Conservation (phyloP, 2,888 invertebrate species). For the Callimorpha dominula region DNA sequence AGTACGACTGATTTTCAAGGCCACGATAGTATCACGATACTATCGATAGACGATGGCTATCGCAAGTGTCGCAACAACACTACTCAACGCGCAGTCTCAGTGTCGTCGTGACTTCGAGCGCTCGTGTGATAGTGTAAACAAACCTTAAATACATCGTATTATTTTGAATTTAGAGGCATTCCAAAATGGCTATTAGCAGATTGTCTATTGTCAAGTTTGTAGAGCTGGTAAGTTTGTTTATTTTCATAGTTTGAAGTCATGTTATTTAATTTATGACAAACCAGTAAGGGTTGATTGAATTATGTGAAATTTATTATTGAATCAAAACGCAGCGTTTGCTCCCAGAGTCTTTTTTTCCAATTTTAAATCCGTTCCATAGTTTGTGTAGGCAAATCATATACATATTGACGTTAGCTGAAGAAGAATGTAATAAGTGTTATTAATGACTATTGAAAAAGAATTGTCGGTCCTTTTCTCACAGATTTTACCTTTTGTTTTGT, state of each 20-base stretch:
- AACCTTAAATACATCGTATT: constrained; percentile 44
- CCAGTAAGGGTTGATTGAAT: neutral
- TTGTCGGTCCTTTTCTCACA: neutral
- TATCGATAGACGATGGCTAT: no score
- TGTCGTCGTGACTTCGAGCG: constrained; percentile 54
- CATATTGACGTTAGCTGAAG: no score
- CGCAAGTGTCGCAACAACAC: no score
- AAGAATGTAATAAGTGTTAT: no score
- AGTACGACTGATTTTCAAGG: no score
- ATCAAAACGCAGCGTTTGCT: no score
- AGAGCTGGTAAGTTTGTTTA: constrained; percentile 87
- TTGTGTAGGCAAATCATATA: no score
- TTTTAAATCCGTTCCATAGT: no score
- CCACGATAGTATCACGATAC: no score
- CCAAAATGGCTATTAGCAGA: constrained; percentile 85
- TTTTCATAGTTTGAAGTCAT: neutral
- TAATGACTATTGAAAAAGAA: no score
- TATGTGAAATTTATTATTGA: neutral
- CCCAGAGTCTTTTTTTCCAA: no score
- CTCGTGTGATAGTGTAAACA: constrained; percentile 63
- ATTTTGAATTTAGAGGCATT: constrained; percentile 52
- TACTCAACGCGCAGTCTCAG: constrained; percentile 60
- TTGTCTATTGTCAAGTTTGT: constrained; percentile 89
- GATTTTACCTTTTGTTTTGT: neutral
- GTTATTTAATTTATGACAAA: neutral